Percentiles rank a stretch among this genome's conserved stretches.
Conservation (phyloP, 2,888 invertebrate genomes). For the Coelopa pilipes region DNA sequence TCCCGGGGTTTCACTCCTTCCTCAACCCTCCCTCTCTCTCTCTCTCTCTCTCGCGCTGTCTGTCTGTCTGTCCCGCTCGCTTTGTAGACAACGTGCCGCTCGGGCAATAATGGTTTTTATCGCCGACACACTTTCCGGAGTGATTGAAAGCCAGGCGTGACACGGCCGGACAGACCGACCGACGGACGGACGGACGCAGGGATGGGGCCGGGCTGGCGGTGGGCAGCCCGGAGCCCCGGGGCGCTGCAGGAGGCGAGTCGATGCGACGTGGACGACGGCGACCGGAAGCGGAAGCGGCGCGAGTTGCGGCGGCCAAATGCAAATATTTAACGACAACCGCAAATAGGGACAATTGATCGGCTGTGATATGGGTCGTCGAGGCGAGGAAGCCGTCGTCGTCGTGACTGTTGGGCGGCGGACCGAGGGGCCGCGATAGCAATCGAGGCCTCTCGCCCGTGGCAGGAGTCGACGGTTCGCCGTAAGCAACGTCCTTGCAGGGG, state of each 20-base stretch:
- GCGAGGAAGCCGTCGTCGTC: too few species aligned
- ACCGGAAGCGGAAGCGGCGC: slow-evolving; percentile 2
- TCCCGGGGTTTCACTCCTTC: background rate
- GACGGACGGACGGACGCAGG: background rate
- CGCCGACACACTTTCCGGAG: background rate
- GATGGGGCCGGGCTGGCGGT: background rate
- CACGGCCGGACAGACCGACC: background rate
- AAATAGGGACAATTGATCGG: background rate
- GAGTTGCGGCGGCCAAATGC: background rate
- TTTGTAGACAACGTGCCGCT: too few species aligned
- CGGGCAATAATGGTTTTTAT: too few species aligned
- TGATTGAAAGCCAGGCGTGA: background rate
- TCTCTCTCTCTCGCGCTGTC: too few species aligned
- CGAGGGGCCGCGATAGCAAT: too few species aligned
- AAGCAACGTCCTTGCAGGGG: too few species aligned
- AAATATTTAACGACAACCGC: slow-evolving; percentile 3
- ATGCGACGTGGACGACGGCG: background rate
- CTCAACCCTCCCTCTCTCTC: too few species aligned
- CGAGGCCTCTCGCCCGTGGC: too few species aligned
- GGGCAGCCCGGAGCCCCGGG: background rate
- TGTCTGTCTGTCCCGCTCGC: too few species aligned
- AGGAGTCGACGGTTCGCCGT: too few species aligned
- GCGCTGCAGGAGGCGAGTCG: background rate
- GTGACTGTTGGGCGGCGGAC: too few species aligned
- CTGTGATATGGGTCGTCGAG: too few species aligned